Conservation (phyloP, 2,888 invertebrate genomes). For the Sphaerophoria rueppellii region DNA sequence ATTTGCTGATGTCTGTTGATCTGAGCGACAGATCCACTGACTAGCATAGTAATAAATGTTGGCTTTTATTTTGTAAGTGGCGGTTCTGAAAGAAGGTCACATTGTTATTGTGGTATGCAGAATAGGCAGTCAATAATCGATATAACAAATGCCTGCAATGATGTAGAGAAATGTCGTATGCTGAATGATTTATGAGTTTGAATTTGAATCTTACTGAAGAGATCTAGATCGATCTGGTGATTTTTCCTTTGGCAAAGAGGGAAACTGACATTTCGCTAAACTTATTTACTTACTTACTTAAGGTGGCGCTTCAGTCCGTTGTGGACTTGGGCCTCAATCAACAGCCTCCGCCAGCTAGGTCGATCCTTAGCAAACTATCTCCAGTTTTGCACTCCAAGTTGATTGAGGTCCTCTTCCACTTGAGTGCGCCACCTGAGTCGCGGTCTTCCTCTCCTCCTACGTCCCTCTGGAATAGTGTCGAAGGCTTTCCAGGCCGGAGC, state of each 20-base stretch:
- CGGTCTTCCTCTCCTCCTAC: no score
- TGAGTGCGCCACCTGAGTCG: no score
- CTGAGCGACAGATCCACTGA: slow-evolving; percentile 55
- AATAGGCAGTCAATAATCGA: slow-evolving; percentile 36
- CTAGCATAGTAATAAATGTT: slow-evolving; percentile 64
- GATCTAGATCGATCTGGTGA: slow-evolving; percentile 5
- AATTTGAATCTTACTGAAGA: neutral
- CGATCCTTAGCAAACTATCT: no score
- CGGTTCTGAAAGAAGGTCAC: slow-evolving; percentile 57
- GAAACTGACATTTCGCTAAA: neutral
- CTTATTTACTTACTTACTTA: no score
- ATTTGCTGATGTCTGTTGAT: slow-evolving; percentile 52
- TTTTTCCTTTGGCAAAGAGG: neutral
- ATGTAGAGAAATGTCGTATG: slow-evolving; percentile 47
- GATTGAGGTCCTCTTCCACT: no score
- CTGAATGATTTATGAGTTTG: slow-evolving; percentile 40
- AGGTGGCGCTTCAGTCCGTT: neutral
- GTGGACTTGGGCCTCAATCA: no score
- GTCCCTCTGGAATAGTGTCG: no score
- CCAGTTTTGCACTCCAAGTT: no score
- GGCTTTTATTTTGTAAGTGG: slow-evolving; percentile 10
- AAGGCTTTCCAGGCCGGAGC: no score
- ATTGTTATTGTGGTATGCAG: slow-evolving; percentile 33
- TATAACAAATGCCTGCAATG: slow-evolving; percentile 37
- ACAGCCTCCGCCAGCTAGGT: no score